Conservation (phyloP, 1,140 invertebrate genomes). For the Thaumetopoea pityocampa region DNA sequence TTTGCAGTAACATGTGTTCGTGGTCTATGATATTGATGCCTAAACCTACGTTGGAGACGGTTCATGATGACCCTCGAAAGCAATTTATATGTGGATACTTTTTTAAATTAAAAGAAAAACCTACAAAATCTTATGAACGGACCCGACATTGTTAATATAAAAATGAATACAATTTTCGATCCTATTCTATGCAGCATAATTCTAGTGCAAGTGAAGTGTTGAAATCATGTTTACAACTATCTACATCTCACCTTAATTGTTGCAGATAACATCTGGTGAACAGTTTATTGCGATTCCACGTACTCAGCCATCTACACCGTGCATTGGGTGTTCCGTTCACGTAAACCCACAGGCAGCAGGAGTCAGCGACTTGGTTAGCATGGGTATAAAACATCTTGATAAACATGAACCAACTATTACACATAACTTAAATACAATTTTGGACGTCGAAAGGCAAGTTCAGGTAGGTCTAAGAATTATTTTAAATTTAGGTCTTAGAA, state of each 20-base stretch:
- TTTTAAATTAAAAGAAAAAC: too few species aligned
- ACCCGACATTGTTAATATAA: too few species aligned
- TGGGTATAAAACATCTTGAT: constrained; percentile 59
- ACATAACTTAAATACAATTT: constrained; percentile 47
- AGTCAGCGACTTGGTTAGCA: constrained; percentile 48
- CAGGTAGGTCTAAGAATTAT: constrained; percentile 39
- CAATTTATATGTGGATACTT: too few species aligned
- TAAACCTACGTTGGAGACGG: too few species aligned
- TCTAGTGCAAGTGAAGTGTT: neutral
- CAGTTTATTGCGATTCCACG: constrained; percentile 69
- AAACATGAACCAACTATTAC: constrained; percentile 44
- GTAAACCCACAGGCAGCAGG: constrained; percentile 59
- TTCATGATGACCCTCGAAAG: too few species aligned
- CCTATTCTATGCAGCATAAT: too few species aligned
- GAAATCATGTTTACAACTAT: neutral
- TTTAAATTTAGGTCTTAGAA: neutral
- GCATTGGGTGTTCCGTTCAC: constrained; percentile 60
- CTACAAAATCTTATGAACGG: too few species aligned
- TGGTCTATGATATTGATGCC: too few species aligned
- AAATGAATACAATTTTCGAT: too few species aligned
- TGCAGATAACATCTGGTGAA: constrained; percentile 65
- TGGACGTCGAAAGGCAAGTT: constrained; percentile 68
- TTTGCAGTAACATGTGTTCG: too few species aligned
- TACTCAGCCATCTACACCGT: constrained; percentile 33
- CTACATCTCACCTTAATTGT: neutral